phyloP scores from a whole-genome alignment of 2,113 vertebrate species.

The Natator depressus region DNA sequence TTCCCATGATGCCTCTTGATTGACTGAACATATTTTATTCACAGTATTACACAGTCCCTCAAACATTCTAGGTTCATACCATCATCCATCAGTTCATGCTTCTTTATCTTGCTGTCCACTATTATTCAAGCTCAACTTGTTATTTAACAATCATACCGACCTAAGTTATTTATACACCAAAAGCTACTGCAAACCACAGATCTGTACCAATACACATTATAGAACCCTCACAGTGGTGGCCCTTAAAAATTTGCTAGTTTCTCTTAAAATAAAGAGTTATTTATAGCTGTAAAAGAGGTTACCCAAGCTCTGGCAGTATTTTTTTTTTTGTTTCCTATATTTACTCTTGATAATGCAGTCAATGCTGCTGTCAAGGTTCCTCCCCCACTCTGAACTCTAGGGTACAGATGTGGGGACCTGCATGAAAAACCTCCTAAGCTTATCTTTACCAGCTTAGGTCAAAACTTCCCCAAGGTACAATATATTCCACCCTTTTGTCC shows the following conservation, averaged over 20 bases:
- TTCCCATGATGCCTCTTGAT: constrained; percentile 55
- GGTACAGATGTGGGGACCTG: too few relatives aligned
- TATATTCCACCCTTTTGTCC: too few relatives aligned
- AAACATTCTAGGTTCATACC: constrained; percentile 12
- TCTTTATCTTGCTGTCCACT: constrained; percentile 21
- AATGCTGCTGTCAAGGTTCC: too few relatives aligned
- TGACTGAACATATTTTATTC: constrained; percentile 58
- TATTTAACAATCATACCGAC: not conserved
- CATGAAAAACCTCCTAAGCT: too few relatives aligned
- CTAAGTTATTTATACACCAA: not conserved
- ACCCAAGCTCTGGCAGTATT: not conserved
- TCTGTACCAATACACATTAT: not conserved
- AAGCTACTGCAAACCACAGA: not conserved
- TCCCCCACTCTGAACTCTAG: too few relatives aligned
- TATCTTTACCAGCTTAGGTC: too few relatives aligned
- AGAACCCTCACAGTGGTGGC: not conserved
- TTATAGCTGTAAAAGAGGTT: not conserved
- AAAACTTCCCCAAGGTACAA: too few relatives aligned
- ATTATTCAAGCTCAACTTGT: constrained; percentile 8
- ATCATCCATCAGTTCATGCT: constrained; percentile 37
- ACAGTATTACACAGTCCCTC: constrained; percentile 44
- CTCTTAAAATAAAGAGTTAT: not conserved
- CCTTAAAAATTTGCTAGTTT: not conserved
- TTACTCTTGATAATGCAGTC: not conserved
- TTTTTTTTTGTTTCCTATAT: not conserved